Evolutionary conservation across 1,140 invertebrate species (phyloP), one percentile per base, ranked within the genome.

Genomic region (Brachionus rubens): DNA sequence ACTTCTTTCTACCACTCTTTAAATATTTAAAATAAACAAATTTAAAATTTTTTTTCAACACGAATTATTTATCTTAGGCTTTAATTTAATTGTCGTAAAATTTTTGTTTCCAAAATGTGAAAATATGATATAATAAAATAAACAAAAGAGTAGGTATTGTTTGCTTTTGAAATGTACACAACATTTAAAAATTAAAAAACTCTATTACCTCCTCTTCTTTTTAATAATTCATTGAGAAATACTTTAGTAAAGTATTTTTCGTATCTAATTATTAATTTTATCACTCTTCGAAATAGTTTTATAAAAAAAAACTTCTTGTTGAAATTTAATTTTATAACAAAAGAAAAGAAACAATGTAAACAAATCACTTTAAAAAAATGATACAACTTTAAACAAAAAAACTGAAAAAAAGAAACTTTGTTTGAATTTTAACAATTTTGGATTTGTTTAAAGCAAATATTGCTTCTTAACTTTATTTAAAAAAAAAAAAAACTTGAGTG

Each of bases 51-150:
- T 16, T 3, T 36, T 36, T 36, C 33, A 9, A 36, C 3, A 3
- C 30, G 54, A 59, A 59, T 12, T 59, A 59, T 59, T 59, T 59
- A 59, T 59, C 54, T 59, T 36, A 33, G 33, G 30, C 28, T 59
- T 33, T 33, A 36, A 36, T 33, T 33, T 33, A 5, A 36, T 36
- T 36, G 33, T 36, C 9, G 33, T 36, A 36, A 9, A 36, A 36
- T 59, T 36, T 36, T 33, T n/a, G 19, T 36, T 40, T 59, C 19
- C n/a, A 59, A 59, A 59, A 40, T 33, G 30, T 59, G 54, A 59
- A 59, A 59, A 59, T 59, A 59, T 59, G 54, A 59, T 59, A 36
- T 40, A 59, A 59, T 41, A 59, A 59, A 33, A 59, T 59, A 59
- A 59, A 59, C 54, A 59, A 59, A 59, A 33, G 33, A 59, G 12